Evolutionary conservation across 2,113 vertebrate species (phyloP).

Genomic region (Pampusana beccarii): DNA sequence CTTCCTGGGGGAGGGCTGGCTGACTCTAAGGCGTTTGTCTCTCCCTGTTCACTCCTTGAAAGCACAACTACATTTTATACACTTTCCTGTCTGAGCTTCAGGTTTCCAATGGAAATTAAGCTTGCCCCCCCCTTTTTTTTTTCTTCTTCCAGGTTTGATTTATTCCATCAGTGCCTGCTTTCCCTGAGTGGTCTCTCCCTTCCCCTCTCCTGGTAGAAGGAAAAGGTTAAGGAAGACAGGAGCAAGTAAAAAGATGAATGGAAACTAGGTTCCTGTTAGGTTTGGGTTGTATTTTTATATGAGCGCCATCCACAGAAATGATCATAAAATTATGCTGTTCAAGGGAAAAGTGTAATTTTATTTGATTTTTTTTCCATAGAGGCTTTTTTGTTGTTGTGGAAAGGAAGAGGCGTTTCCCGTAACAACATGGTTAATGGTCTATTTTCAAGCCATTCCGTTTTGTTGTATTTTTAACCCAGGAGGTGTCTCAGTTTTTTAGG

Average conservation of each 20-base stretch:
- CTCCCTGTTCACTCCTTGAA: not conserved
- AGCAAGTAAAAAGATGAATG: not conserved
- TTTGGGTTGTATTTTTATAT: not conserved
- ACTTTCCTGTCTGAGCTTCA: not conserved
- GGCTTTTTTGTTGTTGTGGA: not conserved
- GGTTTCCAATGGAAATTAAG: not conserved
- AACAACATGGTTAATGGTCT: not conserved
- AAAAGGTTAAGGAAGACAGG: not conserved
- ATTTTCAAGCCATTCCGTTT: not conserved
- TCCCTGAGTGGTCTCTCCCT: not conserved
- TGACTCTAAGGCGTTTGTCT: not conserved
- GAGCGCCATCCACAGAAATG: not conserved
- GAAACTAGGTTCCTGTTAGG: not conserved
- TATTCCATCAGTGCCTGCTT: not conserved
- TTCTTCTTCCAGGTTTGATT: not conserved
- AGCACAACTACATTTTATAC: not conserved
- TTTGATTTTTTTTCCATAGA: not conserved
- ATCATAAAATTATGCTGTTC: not conserved
- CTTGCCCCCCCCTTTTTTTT: not conserved
- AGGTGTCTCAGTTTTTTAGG: not conserved
- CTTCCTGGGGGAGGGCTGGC: not conserved
- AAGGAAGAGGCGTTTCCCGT: not conserved
- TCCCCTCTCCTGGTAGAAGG: not conserved
- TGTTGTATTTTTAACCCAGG: not conserved
- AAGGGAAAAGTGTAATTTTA: not conserved